These are phyloP conservation scores for Capromys pilorides DNA, from an alignment of 2,797 vertebrate genomes.

Conservation along the genomic window DNA sequence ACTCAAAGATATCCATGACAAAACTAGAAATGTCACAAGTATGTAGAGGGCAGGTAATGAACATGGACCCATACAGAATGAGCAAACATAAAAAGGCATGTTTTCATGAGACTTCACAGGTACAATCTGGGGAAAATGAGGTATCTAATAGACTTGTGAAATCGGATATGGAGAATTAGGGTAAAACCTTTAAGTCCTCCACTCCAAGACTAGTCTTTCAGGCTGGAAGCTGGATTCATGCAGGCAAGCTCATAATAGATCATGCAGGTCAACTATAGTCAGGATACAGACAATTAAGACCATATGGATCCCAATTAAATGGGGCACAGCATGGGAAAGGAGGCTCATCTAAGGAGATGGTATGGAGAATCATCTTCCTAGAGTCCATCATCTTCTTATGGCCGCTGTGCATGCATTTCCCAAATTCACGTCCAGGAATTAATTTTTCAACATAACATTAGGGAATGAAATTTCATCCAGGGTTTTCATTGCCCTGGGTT, in stretches of 20 bases:
- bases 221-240: background rate
- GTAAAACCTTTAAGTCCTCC: background rate
- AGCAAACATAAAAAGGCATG: too few species aligned
- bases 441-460: background rate
- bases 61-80: background rate
- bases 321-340: rapidly evolving
- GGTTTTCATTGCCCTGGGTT: background rate
- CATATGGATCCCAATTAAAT: background rate
- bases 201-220: background rate
- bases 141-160: background rate
- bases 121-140: background rate
- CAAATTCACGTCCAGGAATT: background rate
- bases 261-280: rapidly evolving
- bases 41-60: background rate
- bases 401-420: background rate
- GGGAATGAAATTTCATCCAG: background rate
- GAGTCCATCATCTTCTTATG: background rate
- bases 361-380: too few species aligned
- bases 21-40: too few species aligned
- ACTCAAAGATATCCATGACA: background rate
- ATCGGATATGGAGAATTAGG: too few species aligned
- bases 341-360: background rate
- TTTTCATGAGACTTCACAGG: background rate
- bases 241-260: too few species aligned
- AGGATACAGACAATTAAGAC: too few species aligned